phyloP scores from a whole-genome alignment of 1,140 invertebrate genomes.

The Trinorchestia longiramus region DNA sequence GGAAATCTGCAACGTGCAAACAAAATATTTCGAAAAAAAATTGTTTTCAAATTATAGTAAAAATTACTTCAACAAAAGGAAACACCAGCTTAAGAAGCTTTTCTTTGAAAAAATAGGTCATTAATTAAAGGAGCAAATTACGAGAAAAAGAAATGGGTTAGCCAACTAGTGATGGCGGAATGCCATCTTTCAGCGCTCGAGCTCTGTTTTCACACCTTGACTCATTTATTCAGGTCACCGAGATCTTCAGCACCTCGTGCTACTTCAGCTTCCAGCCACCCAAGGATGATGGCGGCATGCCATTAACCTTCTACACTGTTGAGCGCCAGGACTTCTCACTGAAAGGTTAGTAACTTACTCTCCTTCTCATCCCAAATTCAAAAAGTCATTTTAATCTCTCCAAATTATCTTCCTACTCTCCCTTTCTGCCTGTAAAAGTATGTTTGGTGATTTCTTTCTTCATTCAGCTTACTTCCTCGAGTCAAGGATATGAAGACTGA shows the following conservation, averaged over 20 bases:
- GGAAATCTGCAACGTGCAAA: not conserved
- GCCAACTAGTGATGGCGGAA: not conserved
- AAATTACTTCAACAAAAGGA: not conserved
- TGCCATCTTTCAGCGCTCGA: not conserved
- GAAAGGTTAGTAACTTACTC: slow-evolving; percentile 74
- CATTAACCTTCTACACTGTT: slow-evolving; percentile 91
- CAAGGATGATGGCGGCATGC: slow-evolving; percentile 92
- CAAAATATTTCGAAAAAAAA: not conserved
- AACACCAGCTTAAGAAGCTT: not conserved
- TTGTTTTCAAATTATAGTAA: not conserved
- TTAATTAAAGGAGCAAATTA: not conserved
- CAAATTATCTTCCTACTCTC: not conserved
- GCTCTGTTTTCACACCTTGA: not conserved
- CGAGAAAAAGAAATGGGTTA: not conserved
- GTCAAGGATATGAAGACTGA: not conserved
- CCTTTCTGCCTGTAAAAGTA: not conserved
- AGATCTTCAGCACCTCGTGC: slow-evolving; percentile 93
- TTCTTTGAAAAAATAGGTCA: not conserved
- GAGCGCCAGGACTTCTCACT: slow-evolving; percentile 93
- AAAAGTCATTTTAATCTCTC: not conserved
- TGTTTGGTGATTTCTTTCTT: not conserved
- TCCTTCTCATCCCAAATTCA: not conserved
- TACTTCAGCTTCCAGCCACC: slow-evolving; percentile 92
- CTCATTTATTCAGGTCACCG: slow-evolving; percentile 79
- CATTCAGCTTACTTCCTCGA: not conserved